These are phyloP conservation scores for Furnarius figulus DNA, from an alignment of 2,113 vertebrate species.

Conservation along the genomic window DNA sequence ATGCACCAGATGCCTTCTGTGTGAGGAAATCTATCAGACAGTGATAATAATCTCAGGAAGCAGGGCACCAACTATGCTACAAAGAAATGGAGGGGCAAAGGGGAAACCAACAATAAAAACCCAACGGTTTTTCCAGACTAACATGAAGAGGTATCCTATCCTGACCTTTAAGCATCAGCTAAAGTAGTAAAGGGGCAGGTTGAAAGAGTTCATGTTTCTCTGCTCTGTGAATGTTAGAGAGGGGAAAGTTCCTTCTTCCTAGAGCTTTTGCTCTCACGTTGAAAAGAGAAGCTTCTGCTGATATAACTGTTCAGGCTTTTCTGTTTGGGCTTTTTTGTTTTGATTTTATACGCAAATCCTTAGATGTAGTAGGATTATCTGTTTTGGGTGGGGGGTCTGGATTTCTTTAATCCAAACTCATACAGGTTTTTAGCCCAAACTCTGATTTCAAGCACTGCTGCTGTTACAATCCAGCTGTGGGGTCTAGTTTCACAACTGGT, in stretches of 20 bases:
- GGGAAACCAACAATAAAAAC: neutral
- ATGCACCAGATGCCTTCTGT: neutral
- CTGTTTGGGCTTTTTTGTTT: neutral
- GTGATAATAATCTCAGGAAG: neutral
- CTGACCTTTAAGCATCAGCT: neutral
- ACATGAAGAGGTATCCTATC: accelerated
- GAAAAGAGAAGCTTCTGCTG: neutral
- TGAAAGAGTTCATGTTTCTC: neutral
- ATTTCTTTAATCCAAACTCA: neutral
- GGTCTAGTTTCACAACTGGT: neutral
- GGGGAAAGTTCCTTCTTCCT: neutral
- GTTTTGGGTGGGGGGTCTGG: neutral
- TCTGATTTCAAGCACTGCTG: neutral
- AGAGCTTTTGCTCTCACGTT: neutral
- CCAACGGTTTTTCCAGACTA: neutral
- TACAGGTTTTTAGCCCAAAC: neutral
- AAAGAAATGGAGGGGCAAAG: neutral
- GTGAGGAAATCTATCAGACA: neutral
- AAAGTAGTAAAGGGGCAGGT: neutral
- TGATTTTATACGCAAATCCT: neutral
- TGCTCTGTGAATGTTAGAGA: neutral
- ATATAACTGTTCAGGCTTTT: no score
- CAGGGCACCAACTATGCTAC: neutral
- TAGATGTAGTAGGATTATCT: neutral
- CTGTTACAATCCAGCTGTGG: neutral